Percentiles rank a stretch among this genome's conserved stretches.
Conservation (phyloP, 2,113 vertebrate genomes). For the Silurus asotus region DNA sequence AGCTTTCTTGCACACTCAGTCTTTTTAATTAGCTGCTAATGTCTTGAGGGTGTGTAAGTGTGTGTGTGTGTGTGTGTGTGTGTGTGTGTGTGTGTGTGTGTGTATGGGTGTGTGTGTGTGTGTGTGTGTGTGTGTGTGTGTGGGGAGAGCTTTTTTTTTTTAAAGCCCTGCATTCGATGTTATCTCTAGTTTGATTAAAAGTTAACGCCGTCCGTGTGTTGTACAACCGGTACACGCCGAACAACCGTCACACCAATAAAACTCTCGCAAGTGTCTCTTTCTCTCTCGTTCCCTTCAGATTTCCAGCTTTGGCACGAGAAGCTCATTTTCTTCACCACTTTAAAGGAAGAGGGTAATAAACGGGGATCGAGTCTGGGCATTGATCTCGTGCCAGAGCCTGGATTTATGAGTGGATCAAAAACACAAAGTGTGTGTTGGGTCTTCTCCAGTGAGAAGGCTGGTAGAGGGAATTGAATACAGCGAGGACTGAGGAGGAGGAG, state of each 20-base stretch:
- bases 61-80: slow-evolving; percentile 2
- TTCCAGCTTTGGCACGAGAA: slow-evolving; percentile 29
- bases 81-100: background rate
- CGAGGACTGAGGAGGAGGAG: slow-evolving; percentile 7
- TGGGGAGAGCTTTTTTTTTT: background rate
- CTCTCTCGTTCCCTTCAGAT: slow-evolving; percentile 37
- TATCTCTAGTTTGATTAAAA: slow-evolving; percentile 24
- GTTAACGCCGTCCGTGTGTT: slow-evolving; percentile 7
- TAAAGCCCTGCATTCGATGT: slow-evolving; percentile 13
- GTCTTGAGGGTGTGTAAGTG: slow-evolving; percentile 20
- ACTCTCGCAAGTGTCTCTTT: slow-evolving; percentile 11
- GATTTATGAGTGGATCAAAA: slow-evolving; percentile 47
- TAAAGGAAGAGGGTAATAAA: slow-evolving; percentile 51
- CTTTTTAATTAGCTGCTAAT: slow-evolving; percentile 35
- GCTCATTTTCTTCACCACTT: slow-evolving; percentile 46
- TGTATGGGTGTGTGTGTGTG: too few species aligned
- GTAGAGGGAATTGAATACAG: slow-evolving; percentile 47
- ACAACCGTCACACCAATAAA: slow-evolving; percentile 1
- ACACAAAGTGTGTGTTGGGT: slow-evolving; percentile 4
- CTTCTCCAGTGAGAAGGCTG: slow-evolving; percentile 15
- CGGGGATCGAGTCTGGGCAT: slow-evolving; percentile 51
- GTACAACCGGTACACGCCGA: background rate
- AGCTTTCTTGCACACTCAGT: background rate
- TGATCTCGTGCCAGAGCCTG: slow-evolving; percentile 51
- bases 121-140: too few species aligned